Evolutionary conservation across 1,140 invertebrate species (phyloP).

Genomic region (Metopolophium dirhodum): DNA sequence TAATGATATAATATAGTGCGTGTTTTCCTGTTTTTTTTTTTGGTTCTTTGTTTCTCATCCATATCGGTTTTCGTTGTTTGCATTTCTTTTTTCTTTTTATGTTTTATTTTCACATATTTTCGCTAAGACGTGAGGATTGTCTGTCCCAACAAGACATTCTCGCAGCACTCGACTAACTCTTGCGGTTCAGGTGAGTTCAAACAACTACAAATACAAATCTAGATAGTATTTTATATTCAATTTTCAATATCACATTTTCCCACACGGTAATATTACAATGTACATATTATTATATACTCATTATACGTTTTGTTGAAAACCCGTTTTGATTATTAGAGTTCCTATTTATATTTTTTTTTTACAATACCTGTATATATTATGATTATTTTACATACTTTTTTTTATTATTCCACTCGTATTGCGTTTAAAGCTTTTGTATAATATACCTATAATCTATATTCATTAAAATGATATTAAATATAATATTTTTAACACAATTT

Average conservation of each 20-base stretch:
- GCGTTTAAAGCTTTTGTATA: conserved; percentile 35
- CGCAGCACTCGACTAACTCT: conserved; percentile 73
- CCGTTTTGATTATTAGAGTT: conserved; percentile 36
- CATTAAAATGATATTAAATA: conserved; percentile 14
- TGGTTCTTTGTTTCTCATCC: background rate
- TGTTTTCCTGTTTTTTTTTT: conserved; percentile 8
- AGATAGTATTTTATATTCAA: conserved; percentile 22
- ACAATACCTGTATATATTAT: conserved; percentile 18
- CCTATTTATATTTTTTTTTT: background rate
- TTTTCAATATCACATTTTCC: conserved; percentile 10
- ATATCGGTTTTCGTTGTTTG: conserved; percentile 44
- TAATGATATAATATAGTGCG: background rate
- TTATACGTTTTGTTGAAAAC: conserved; percentile 33
- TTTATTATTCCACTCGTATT: conserved; percentile 24
- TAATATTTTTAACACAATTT: background rate
- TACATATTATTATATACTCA: conserved; percentile 16
- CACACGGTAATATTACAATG: background rate
- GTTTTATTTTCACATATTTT: conserved; percentile 50
- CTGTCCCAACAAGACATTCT: conserved; percentile 75
- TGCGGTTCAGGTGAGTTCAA: conserved; percentile 71
- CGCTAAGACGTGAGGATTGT: conserved; percentile 72
- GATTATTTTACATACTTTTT: background rate
- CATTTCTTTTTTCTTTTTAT: conserved; percentile 42
- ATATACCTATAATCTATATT: conserved; percentile 12
- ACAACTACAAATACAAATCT: conserved; percentile 41